Percentiles rank a stretch among this genome's conserved stretches.
phyloP scores from a whole-genome alignment of 2,888 invertebrate genomes.

The Lysandra coridon region DNA sequence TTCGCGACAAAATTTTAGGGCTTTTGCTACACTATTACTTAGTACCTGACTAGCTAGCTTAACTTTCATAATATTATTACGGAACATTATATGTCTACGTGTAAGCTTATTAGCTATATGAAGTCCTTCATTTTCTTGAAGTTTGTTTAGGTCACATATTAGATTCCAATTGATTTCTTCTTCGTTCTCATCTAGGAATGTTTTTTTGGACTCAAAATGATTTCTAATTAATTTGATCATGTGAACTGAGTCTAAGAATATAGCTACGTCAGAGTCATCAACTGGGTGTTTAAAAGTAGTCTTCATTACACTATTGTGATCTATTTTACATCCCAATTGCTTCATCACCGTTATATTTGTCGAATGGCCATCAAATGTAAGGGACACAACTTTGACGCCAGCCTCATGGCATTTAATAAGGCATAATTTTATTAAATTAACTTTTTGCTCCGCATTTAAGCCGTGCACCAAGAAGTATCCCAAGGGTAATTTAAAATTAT shows the following conservation, averaged over 20 bases:
- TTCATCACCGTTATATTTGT: conserved; percentile 40
- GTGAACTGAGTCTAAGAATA: conserved; percentile 42
- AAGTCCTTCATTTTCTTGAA: conserved; percentile 12
- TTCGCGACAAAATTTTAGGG: conserved; percentile 34
- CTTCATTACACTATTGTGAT: conserved; percentile 29
- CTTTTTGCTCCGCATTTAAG: conserved; percentile 41
- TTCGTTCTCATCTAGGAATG: conserved; percentile 30
- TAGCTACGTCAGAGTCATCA: conserved; percentile 36
- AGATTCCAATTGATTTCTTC: conserved; percentile 22
- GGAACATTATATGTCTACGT: conserved; percentile 35
- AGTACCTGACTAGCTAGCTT: conserved; percentile 35
- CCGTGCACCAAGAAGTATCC: conserved; percentile 47
- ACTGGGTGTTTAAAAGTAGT: conserved; percentile 38
- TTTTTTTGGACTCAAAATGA: conserved; percentile 34
- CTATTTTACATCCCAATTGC: conserved; percentile 39
- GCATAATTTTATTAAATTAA: conserved; percentile 38
- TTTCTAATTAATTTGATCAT: conserved; percentile 41
- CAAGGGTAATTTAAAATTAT: conserved; percentile 47
- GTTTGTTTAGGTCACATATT: conserved; percentile 30
- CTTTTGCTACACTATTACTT: conserved; percentile 37
- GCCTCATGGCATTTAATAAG: conserved; percentile 39
- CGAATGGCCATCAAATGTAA: conserved; percentile 42
- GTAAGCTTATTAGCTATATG: conserved; percentile 36
- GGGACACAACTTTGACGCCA: conserved; percentile 39
- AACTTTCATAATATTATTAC: conserved; percentile 36